Percentiles rank a stretch among this genome's conserved stretches.
These are phyloP conservation scores for Ibidorhyncha struthersii DNA, from an alignment of 2,113 vertebrate genomes.

Conservation along the genomic window DNA sequence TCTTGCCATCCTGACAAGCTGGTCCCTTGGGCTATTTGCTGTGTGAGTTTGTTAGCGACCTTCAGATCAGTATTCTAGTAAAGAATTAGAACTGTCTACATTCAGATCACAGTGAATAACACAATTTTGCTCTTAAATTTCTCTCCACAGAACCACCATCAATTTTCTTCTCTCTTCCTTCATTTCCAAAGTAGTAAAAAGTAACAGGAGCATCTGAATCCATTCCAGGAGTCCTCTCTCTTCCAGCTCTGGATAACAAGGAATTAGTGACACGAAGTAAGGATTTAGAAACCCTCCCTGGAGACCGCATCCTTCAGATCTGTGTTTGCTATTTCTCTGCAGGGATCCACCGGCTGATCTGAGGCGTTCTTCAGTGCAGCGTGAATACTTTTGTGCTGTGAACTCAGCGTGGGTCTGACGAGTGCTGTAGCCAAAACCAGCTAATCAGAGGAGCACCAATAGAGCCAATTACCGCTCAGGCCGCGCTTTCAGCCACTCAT, in stretches of 20 bases:
- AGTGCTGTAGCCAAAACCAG: conserved; percentile 48
- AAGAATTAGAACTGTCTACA: background rate
- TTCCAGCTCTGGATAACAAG: conserved; percentile 21
- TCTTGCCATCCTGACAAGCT: background rate
- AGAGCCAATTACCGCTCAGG: conserved; percentile 39
- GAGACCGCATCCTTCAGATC: background rate
- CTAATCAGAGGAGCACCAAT: conserved; percentile 44
- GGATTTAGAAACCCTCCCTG: conserved; percentile 3
- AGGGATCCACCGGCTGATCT: background rate
- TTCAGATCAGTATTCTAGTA: background rate
- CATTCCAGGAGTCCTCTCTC: background rate
- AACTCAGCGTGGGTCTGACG: conserved; percentile 11
- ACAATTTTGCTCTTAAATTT: background rate
- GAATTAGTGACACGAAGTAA: background rate
- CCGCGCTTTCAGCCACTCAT: conserved; percentile 4
- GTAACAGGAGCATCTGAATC: background rate
- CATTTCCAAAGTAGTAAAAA: background rate
- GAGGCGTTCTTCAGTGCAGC: background rate
- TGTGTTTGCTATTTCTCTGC: conserved; percentile 50
- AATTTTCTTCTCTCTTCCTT: background rate
- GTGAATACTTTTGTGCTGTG: background rate
- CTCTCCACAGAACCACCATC: background rate
- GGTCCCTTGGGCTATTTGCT: background rate
- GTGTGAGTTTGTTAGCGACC: background rate
- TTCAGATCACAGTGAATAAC: background rate